Evolutionary conservation across 2,113 vertebrate species (phyloP).

Genomic region (Setophaga coronata): DNA sequence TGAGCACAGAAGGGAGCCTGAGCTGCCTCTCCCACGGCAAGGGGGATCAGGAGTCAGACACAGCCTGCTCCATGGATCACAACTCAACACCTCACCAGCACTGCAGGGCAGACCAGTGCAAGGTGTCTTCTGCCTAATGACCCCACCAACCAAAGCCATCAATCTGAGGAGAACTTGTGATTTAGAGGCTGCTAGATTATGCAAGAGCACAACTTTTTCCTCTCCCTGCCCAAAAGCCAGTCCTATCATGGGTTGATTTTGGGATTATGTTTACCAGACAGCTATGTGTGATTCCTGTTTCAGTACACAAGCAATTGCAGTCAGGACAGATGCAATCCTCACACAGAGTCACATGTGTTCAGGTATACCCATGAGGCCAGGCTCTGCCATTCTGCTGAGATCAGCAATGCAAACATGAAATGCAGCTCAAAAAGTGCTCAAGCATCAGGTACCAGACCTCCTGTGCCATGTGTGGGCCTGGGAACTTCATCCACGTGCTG

Average conservation of each 20-base stretch:
- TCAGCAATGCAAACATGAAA: not conserved
- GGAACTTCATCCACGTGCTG: not conserved
- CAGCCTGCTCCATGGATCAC: rapidly evolving
- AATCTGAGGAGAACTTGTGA: not conserved
- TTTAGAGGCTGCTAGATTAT: not conserved
- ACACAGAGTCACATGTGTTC: not conserved
- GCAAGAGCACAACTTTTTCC: not conserved
- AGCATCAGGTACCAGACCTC: not conserved
- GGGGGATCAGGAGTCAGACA: not conserved
- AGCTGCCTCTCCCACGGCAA: not conserved
- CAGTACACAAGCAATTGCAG: not conserved
- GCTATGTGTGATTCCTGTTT: not conserved
- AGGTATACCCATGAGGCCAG: not conserved
- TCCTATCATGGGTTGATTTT: not conserved
- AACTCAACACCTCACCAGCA: rapidly evolving
- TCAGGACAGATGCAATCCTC: not conserved
- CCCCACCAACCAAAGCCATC: not conserved
- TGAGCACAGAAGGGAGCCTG: not conserved
- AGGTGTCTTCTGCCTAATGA: not conserved
- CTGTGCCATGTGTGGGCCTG: not conserved
- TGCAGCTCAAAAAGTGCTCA: not conserved
- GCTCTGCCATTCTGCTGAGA: not conserved
- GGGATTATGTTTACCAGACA: not conserved
- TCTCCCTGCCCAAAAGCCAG: not conserved
- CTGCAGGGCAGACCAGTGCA: not conserved